Conservation (phyloP, 2,113 vertebrate genomes). For the Tor tambroides region DNA sequence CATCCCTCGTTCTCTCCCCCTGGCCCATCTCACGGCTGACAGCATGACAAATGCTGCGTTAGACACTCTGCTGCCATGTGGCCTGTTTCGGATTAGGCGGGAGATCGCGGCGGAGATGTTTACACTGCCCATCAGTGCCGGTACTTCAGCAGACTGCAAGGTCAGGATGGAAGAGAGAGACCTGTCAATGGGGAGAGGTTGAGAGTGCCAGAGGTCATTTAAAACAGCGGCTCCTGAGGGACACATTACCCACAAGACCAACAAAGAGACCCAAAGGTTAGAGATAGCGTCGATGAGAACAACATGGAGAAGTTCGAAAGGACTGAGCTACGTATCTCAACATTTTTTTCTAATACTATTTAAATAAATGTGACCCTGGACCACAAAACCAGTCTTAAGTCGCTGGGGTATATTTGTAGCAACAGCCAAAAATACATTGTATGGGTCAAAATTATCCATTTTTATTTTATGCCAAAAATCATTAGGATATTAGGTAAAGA, state of each 20-base stretch:
- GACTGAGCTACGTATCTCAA: background rate
- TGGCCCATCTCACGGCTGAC: constrained; percentile 46
- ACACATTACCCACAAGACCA: constrained; percentile 53
- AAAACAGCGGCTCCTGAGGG: constrained; percentile 52
- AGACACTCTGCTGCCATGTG: constrained; percentile 40
- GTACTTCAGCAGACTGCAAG: constrained; percentile 32
- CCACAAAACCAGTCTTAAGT: no score
- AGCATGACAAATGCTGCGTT: constrained; percentile 40
- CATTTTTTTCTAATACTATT: no score
- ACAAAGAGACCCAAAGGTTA: constrained; percentile 49
- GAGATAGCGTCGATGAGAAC: constrained; percentile 25
- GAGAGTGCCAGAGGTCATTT: constrained; percentile 52
- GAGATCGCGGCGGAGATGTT: constrained; percentile 47
- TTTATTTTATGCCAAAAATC: no score
- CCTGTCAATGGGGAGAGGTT: constrained; percentile 46
- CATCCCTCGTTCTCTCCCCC: constrained; percentile 8
- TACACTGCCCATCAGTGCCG: constrained; percentile 33
- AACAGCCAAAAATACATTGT: no score
- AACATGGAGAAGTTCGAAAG: constrained; percentile 4
- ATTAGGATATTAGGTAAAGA: no score
- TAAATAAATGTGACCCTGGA: no score
- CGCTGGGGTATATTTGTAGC: no score
- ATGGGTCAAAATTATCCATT: no score
- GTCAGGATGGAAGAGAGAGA: constrained; percentile 39
- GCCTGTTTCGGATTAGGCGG: constrained; percentile 45